These are phyloP conservation scores for Drosophila borborema DNA, from an alignment of 2,888 invertebrate species.

Conservation along the genomic window DNA sequence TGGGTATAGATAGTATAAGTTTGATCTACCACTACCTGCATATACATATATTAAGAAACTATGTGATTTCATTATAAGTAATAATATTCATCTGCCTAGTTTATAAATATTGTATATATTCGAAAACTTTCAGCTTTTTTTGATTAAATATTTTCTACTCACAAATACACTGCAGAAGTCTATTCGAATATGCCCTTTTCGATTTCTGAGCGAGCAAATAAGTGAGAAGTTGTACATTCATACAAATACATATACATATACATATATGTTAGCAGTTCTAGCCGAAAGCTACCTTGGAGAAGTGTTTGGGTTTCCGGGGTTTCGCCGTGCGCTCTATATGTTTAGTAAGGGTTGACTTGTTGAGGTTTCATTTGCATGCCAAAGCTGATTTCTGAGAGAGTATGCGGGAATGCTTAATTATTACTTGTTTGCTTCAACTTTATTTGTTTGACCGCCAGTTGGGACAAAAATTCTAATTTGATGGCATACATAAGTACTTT, in stretches of 20 bases:
- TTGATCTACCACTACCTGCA: no score
- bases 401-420: conserved; percentile 63
- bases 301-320: conserved; percentile 69
- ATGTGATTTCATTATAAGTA: no score
- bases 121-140: background rate
- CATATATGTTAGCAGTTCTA: conserved; percentile 2
- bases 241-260: background rate
- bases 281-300: conserved; percentile 37
- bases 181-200: background rate
- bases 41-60: no score
- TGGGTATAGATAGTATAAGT: no score
- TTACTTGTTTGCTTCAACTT: conserved; percentile 61
- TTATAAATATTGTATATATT: no score
- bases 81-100: no score
- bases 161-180: background rate
- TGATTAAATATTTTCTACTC: background rate
- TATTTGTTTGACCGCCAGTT: conserved; percentile 49
- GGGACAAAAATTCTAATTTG: conserved; percentile 52
- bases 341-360: conserved; percentile 66
- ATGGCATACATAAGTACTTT: conserved; percentile 58
- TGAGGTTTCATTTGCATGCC: conserved; percentile 79
- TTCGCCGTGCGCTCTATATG: conserved; percentile 18
- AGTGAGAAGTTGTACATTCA: conserved; percentile 11
- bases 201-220: background rate
- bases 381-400: conserved; percentile 32